Evolutionary conservation across 2,797 vertebrate species (phyloP), one percentile per base, ranked within the genome.

Genomic region (Notolepis coatsorum): DNA sequence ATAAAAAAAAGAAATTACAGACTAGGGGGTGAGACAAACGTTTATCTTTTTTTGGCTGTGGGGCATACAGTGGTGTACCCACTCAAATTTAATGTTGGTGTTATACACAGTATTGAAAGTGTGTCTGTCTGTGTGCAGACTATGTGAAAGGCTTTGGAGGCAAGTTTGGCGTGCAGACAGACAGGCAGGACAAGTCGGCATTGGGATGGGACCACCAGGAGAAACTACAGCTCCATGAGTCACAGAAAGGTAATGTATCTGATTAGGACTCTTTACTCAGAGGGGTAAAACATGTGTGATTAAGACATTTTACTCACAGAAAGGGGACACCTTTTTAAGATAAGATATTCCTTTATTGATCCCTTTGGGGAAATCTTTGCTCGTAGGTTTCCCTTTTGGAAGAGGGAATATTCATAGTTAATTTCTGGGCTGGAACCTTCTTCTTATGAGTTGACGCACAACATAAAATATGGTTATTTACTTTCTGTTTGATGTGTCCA

Each of bases 171-270:
- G 94, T 99, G 63, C 98, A 99, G 92, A 95, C 93, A 3, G 98
- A 99, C 91, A 88, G 97, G 51, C 97, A 98, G 85, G 97, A 99
- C 82, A 98, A 96, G 24, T 98, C 96, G 0, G 97, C 98, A 0
- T 87, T 99, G 54, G 98, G 98, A 62, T 99, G 97, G 98, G 97
- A 98, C 62, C 98, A 99, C 82, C 97, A 98, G 90, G 98, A 99
- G 89, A 97, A 97, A 21, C 85, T 94, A 1, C 96, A 98, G 85
- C 94, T 97, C 15, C 98, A 99, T 0, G 97, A 98, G 59, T 99
- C 97, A 41, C 98, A 99, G 79, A 99, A 95, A 96, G 98, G 97
- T 99, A 91, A 18, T 0, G 23, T 0, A 8, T 28, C 23, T n/a
- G 2, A 20, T 49, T 4, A 0, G 17, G 6, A 7, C 6, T 13